Evolutionary conservation across 2,888 invertebrate species (phyloP).

Genomic region (Aleiodes alternator): DNA sequence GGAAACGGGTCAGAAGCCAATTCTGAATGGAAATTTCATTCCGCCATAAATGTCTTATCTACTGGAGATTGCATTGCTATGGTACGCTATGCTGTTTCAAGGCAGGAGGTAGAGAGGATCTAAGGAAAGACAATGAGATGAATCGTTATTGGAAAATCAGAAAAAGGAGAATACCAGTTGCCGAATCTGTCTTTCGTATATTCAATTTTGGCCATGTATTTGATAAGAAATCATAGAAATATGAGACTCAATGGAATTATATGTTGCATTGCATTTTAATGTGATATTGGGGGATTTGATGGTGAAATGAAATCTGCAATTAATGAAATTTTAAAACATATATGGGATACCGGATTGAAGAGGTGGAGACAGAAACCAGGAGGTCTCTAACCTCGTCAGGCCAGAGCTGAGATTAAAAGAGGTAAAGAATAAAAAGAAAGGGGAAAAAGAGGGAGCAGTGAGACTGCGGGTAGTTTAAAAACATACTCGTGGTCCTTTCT

Average conservation of each 20-base stretch:
- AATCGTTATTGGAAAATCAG: constrained; percentile 32
- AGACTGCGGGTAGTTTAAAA: constrained; percentile 69
- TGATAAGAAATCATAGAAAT: neutral
- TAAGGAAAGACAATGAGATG: constrained; percentile 1
- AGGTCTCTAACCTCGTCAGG: constrained; percentile 68
- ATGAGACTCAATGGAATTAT: neutral
- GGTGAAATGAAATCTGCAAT: neutral
- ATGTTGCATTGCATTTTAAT: constrained; percentile 24
- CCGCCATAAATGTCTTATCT: constrained; percentile 59
- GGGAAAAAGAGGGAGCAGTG: constrained; percentile 41
- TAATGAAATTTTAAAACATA: neutral
- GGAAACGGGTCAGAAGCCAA: constrained; percentile 67
- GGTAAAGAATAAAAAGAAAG: constrained; percentile 39
- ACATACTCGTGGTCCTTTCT: constrained; percentile 58
- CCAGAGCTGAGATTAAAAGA: constrained; percentile 69
- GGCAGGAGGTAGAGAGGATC: constrained; percentile 36
- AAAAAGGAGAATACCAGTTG: neutral
- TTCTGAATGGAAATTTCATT: constrained; percentile 69
- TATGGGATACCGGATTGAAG: neutral
- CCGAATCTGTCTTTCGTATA: constrained; percentile 4
- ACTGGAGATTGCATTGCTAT: constrained; percentile 51
- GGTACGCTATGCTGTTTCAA: neutral
- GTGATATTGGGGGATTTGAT: neutral
- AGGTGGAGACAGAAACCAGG: constrained; percentile 48
- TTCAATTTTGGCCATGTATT: constrained; percentile 32